Base-by-base conservation (phyloP, 1,140 invertebrate genomes). In the Papilio xuthus region DNA sequence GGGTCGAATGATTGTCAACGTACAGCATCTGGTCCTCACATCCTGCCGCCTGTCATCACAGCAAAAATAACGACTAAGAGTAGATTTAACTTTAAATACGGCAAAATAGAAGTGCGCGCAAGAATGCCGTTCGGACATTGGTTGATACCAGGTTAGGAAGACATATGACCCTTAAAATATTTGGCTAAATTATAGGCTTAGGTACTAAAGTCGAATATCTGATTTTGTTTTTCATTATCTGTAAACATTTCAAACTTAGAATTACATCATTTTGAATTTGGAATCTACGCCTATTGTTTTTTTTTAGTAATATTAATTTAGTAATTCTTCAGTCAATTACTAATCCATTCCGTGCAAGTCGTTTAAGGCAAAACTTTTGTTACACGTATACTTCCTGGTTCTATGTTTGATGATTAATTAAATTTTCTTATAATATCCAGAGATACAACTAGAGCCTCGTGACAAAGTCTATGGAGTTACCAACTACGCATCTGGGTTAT, bases 91-190 rank as follows among this genome's bases (percentile, higher is more conserved):
- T 96, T 96, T 84, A 94, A 94, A 80, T 97, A 96, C 84, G 97
- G 96, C n/a, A 94, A 94, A 84, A 94, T 97, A 15, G 96, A 97
- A 88, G 94, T 97, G 4, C 93, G 94, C 23, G 96, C 96, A 0
- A 96, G 96, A 89, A 89, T 97, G 86, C 96, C 97, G 0, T 89
- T 92, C 81, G 96, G 96, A 53, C 96, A 97, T 86, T 97, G 96
- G 96, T 80, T 97, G 1, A 97, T 96, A 94, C 96, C 96, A 88
- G 95, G 96, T 82, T 2, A 18, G 73, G n/a, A 72, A 26, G 12
- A 67, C 4, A 67, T 26, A 50, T 60, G 4, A 63, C 28, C 10
- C 26, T 28, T 26, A 4, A 26, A 60, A 26, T 26, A 2, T 63
- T 26, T 50, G 4, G 44, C 44, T 47, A 37, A 12, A 23, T 60